Percentiles rank a stretch among this genome's conserved stretches.
Conservation (phyloP, 2,113 vertebrate species). For the Leuciscus idus region DNA sequence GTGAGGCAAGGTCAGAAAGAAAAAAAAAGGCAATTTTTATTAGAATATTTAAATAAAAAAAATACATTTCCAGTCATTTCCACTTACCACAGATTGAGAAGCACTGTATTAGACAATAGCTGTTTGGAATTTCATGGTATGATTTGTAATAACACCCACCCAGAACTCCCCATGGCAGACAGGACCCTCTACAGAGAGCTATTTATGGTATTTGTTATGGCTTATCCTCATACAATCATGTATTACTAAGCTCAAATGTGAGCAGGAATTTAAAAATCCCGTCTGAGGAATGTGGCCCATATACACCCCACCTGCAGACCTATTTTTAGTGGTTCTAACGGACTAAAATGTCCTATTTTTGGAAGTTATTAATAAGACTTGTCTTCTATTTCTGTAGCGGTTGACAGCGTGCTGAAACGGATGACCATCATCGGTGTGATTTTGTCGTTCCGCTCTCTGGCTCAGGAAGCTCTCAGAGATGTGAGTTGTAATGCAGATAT, state of each 20-base stretch:
- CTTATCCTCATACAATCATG: background rate
- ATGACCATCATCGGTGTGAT: constrained; percentile 99
- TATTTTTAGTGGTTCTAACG: constrained; percentile 20
- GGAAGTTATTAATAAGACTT: constrained; percentile 23
- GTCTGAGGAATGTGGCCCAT: constrained; percentile 1
- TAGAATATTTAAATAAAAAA: background rate
- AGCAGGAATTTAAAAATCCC: background rate
- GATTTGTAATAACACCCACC: background rate
- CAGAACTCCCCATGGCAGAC: background rate
- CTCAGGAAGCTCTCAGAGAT: constrained; percentile 95
- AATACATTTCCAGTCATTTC: background rate
- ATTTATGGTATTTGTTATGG: constrained; percentile 19
- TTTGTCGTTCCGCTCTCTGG: constrained; percentile 94
- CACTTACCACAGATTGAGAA: background rate
- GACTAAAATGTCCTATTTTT: background rate
- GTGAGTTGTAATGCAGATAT: constrained; percentile 76
- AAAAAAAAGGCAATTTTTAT: too few relatives aligned
- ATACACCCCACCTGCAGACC: constrained; percentile 23
- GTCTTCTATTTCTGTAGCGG: constrained; percentile 77
- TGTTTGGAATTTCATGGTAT: background rate
- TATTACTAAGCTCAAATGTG: background rate
- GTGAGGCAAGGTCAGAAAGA: background rate
- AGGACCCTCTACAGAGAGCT: constrained; percentile 1
- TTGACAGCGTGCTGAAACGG: constrained; percentile 97
- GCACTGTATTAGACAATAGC: background rate